A percentile compares a stretch with the other conserved stretches of the same genome.
Conservation (phyloP, 2,888 invertebrate genomes). For the Psylliodes chrysocephalus region DNA sequence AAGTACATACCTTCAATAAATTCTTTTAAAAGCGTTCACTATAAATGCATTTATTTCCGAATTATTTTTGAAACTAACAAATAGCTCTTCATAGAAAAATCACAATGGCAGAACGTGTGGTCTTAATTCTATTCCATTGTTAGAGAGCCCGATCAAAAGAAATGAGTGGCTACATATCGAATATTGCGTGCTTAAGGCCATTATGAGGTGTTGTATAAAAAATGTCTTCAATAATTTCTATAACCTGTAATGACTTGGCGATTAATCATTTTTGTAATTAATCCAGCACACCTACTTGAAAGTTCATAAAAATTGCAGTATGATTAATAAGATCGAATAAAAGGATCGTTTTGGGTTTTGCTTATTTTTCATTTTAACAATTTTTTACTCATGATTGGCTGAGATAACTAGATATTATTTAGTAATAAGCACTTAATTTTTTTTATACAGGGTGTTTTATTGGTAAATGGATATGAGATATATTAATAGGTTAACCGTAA, state of each 20-base stretch:
- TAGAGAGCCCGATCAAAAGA: constrained; percentile 26
- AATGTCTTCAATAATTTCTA: constrained; percentile 56
- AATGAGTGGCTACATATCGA: constrained; percentile 30
- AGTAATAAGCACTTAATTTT: no score
- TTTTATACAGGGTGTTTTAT: no score
- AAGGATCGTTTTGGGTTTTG: no score
- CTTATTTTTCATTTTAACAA: no score
- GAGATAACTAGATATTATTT: no score
- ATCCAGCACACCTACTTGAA: constrained; percentile 30
- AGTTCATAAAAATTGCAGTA: constrained; percentile 26
- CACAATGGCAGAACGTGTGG: background rate
- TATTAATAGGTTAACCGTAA: no score
- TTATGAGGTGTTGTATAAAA: constrained; percentile 51
- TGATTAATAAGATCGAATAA: constrained; percentile 20
- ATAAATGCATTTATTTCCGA: background rate
- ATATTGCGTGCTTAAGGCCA: constrained; percentile 54
- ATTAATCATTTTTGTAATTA: constrained; percentile 50
- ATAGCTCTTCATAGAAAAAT: background rate
- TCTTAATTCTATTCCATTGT: constrained; percentile 25
- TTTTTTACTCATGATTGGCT: no score
- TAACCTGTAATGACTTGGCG: constrained; percentile 49
- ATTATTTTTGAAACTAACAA: background rate
- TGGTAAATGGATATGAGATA: no score
- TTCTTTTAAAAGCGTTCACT: background rate
- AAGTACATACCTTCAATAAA: background rate